A percentile compares a stretch with the other conserved stretches of the same genome.
Evolutionary conservation across 1,140 invertebrate genomes (phyloP).

Genomic region (Diuraphis noxia): DNA sequence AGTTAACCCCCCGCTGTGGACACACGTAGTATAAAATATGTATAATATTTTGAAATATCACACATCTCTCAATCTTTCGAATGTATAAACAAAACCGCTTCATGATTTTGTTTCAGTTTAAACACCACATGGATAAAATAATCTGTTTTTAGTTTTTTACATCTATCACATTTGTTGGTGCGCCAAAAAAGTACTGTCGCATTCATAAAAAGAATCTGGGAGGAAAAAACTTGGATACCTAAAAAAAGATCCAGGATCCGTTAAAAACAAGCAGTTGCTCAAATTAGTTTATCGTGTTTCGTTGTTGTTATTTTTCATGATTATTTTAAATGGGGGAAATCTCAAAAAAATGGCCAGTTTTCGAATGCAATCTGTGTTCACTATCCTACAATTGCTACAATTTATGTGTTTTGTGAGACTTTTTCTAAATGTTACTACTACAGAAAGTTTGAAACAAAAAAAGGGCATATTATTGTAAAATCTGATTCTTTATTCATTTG

Average conservation of each 20-base stretch:
- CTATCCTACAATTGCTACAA: no score
- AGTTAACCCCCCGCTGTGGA: not conserved
- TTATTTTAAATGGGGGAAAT: not conserved
- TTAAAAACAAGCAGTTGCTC: not conserved
- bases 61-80: slow-evolving; percentile 9
- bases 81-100: not conserved
- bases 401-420: not conserved
- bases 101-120: not conserved
- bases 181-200: not conserved
- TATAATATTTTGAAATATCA: not conserved
- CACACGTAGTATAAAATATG: not conserved
- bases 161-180: no score
- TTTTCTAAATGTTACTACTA: not conserved
- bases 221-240: not conserved
- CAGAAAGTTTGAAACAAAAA: not conserved
- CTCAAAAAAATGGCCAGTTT: no score
- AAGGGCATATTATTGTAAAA: no score
- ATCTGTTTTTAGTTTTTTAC: not conserved
- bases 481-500: no score
- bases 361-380: no score
- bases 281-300: not conserved
- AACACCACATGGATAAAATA: not conserved
- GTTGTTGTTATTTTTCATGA: not conserved
- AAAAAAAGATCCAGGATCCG: not conserved
- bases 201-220: not conserved